These are phyloP conservation scores for Chironomus striatipennis DNA, from an alignment of 1,140 invertebrate genomes.

Conservation along the genomic window DNA sequence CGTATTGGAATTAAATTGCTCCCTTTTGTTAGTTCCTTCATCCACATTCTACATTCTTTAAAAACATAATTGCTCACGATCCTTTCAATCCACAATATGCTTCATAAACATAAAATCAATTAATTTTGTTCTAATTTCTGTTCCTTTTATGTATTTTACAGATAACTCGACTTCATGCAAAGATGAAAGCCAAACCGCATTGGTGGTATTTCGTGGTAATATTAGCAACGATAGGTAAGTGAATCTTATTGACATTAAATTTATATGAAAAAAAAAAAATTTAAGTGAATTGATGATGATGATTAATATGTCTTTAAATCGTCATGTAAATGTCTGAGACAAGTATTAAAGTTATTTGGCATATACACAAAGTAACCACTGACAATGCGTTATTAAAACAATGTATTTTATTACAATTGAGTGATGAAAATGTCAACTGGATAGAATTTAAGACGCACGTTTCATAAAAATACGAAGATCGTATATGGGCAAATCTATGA, in stretches of 20 bases:
- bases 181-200: constrained; percentile 22
- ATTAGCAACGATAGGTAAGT: constrained; percentile 18
- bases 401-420: neutral
- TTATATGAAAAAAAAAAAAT: neutral
- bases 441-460: neutral
- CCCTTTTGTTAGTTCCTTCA: neutral
- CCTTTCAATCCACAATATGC: neutral
- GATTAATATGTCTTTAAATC: neutral
- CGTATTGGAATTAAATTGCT: neutral
- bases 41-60: neutral
- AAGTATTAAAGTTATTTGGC: neutral
- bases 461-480: neutral
- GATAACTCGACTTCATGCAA: constrained; percentile 16
- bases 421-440: neutral
- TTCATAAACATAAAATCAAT: neutral
- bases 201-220: constrained; percentile 22
- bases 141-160: neutral
- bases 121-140: neutral
- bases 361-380: neutral
- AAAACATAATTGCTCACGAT: neutral
- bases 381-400: neutral
- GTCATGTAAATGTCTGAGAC: neutral
- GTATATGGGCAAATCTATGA: too few relatives aligned
- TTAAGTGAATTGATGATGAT: neutral
- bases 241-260: neutral